Evolutionary conservation across 2,888 invertebrate genomes (phyloP).

Genomic region (Apodemia arnacis): DNA sequence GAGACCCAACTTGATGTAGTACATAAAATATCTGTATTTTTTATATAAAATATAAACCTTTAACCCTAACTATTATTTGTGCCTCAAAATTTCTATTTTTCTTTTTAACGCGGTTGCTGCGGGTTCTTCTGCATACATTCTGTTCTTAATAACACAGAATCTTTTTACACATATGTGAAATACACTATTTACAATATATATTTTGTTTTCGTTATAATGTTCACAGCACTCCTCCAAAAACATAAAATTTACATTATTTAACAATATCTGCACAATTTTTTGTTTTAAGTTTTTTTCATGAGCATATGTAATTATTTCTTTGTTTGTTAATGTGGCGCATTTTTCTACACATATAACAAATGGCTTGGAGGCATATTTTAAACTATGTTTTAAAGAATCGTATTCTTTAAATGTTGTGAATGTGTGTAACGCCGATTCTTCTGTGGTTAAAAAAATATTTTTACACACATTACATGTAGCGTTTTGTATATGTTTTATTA

Average conservation of each 20-base stretch:
- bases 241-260: neutral
- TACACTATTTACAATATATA: neutral
- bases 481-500: conserved; percentile 6
- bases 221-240: neutral
- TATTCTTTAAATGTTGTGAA: conserved; percentile 30
- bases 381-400: neutral
- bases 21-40: too few species aligned
- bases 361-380: neutral
- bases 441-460: conserved; percentile 32
- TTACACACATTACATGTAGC: neutral
- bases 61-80: neutral
- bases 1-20: too few species aligned
- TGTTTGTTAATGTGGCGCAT: neutral
- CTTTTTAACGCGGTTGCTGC: neutral
- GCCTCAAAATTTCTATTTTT: neutral
- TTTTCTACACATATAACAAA: neutral
- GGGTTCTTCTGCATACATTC: neutral
- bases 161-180: conserved; percentile 4
- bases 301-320: neutral
- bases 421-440: conserved; percentile 43
- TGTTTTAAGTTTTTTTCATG: neutral
- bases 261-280: neutral
- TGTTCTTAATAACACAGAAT: neutral
- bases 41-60: too few species aligned
- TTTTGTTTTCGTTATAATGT: neutral